Conservation (phyloP, 2,797 vertebrate species). For the Microctenopoma stevenorrisi region DNA sequence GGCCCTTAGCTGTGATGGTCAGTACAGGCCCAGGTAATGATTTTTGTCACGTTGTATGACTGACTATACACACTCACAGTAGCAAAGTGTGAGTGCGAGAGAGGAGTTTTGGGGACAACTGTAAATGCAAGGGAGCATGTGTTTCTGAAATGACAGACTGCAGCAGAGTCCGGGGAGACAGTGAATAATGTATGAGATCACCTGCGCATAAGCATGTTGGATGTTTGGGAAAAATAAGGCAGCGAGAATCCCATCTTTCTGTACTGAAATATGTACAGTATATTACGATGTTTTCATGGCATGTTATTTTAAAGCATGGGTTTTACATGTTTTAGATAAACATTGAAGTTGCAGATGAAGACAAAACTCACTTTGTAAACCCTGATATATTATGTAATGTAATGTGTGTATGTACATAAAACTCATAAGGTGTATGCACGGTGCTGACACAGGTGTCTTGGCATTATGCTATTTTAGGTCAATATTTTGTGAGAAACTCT, state of each 20-base stretch:
- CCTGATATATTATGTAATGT: not conserved
- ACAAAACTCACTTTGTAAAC: not conserved
- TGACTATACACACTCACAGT: conserved; percentile 2
- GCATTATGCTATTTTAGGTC: conserved; percentile 71
- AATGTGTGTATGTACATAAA: too few species aligned
- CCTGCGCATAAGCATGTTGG: conserved; percentile 36
- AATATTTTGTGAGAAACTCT: conserved; percentile 71
- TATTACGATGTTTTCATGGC: not conserved
- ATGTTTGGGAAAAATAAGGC: conserved; percentile 35
- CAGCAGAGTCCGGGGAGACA: conserved; percentile 25
- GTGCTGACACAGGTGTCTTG: conserved; percentile 75
- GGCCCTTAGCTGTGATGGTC: too few species aligned
- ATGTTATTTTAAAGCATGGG: not conserved
- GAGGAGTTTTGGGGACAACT: conserved; percentile 46
- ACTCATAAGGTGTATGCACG: not conserved
- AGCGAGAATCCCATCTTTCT: not conserved
- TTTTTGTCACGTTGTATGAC: too few species aligned
- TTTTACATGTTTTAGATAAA: not conserved
- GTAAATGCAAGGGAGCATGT: conserved; percentile 36
- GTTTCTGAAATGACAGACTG: conserved; percentile 32
- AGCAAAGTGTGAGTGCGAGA: too few species aligned
- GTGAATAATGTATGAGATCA: conserved; percentile 63
- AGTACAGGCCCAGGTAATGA: too few species aligned
- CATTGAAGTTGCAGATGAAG: not conserved
- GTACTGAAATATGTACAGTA: too few species aligned